A percentile compares a stretch with the other conserved stretches of the same genome.
Conservation (phyloP, 2,113 vertebrate species). For the Ciconia stormi region DNA sequence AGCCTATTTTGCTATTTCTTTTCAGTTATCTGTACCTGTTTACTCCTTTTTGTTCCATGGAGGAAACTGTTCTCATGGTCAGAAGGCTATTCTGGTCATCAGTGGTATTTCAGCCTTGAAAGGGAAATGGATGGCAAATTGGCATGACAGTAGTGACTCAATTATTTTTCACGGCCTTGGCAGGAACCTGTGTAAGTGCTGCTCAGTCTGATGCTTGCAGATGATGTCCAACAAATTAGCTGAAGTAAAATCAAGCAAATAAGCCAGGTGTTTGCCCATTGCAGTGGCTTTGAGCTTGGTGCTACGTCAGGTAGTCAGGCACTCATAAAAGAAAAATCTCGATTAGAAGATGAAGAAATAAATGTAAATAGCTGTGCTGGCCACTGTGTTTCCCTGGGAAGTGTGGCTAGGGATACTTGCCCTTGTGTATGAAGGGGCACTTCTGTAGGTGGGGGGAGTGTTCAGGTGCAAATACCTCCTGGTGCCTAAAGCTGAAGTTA, state of each 20-base stretch:
- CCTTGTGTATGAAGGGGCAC: rapidly evolving
- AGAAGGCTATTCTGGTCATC: background rate
- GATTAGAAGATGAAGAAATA: background rate
- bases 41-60: background rate
- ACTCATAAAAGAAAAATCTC: background rate
- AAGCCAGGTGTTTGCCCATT: background rate
- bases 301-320: background rate
- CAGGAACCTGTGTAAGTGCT: background rate
- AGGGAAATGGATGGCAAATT: background rate
- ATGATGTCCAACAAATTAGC: background rate
- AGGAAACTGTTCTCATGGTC: background rate
- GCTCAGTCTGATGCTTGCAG: background rate
- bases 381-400: background rate
- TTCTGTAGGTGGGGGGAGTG: too few relatives aligned
- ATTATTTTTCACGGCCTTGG: background rate
- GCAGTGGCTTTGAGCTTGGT: background rate
- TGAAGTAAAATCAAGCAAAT: background rate
- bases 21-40: background rate
- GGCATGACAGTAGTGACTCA: background rate
- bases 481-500: background rate
- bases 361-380: background rate
- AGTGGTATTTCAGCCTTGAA: background rate
- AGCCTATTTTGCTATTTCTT: background rate
- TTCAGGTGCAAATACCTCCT: background rate
- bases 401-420: rapidly evolving